Base-by-base conservation (phyloP, 2,113 vertebrate genomes). In the Hiodon alosoides region DNA sequence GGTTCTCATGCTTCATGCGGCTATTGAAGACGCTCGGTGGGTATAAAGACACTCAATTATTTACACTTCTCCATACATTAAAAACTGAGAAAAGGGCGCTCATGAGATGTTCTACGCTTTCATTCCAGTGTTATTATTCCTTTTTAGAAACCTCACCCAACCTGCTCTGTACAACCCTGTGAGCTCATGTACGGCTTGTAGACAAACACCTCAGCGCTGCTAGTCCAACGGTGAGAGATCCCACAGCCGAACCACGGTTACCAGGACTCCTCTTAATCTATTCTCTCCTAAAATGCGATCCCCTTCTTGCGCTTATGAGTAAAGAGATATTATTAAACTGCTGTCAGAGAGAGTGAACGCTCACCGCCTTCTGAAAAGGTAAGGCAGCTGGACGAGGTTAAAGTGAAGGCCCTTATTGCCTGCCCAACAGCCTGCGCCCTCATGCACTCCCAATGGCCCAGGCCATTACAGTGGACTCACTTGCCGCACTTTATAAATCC, bases 401-500 rank as follows among this genome's bases (percentile, higher is more conserved):
- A 31, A 10, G 17, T 5, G 46, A 31, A 31, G 64, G 31, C 53
- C 10, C 16, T 11, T 47, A n/a, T 53, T 53, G 53, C n/a, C n/a
- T 6, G 2, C 8, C 0, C 4, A 53, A 52, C n/a, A 55, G 50
- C 9, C 64, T 3, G 9, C 46, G 9, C 48, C 16, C 11, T 5
- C 31, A 31, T 31, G 4, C 60, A 64, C 58, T 64, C 50, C 17
- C 59, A 68, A 47, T 46, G 57, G 13, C 48, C 55, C 62, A 72
- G 50, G 53, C n/a, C 13, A 14, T 55, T 59, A 48, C 61, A 11
- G 16, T 60, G 31, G 9, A 1, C 67, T 50, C 50, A 48, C 7
- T n/a, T 71, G 46, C 14, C 10, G 7, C 50, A 7, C 48, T 71
- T 72, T 46, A 70, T 75, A 72, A 69, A 67, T 66, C 74, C 71